Evolutionary conservation across 2,797 vertebrate genomes (phyloP), one percentile per base, ranked within the genome.

Genomic region (Staurois parvus): DNA sequence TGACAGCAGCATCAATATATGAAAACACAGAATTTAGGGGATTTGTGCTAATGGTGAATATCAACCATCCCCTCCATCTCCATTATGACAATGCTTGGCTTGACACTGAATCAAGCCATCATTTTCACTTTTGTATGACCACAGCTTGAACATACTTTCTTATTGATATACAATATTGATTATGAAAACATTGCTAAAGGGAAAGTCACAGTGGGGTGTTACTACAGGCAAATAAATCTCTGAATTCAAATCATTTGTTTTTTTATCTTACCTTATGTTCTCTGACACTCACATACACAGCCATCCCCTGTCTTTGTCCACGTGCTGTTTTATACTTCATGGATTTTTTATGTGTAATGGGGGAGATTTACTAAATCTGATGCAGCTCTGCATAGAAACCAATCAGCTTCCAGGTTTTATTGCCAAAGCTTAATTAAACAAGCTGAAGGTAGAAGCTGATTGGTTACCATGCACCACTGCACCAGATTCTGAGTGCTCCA

Each of bases 161-260:
- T 48, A 72, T 69, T 81, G 79, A 81, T 72, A 72, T 72, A 62
- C 32, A 62, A 21, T 81, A 81, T 72, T 72, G 48, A 81, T 48
- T 37, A 81, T 81, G 59, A 21, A 81, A 40, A 79, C 48, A 72
- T 40, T 80, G 45, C 45, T 70, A 52, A 80, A 80, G 8, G 52
- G 42, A 80, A 79, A 29, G 78, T 70, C 78, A 70, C 67, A 80
- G 24, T 32, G 17, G 24, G 79, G 42, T 72, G 45, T 59, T 29
- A 40, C 13, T 68, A 15, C 62, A 79, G 45, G 45, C 37, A 79
- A 68, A 68, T 68, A 79, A 79, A 79, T 48, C 40, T 48, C 17
- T 79, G 40, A 68, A 68, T 68, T 68, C 26, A 79, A 67, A 79
- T 79, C 45, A 30, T 67, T n/a, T n/a, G n/a, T n/a, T n/a, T n/a